A percentile compares a stretch with the other conserved stretches of the same genome.
Conservation (phyloP, 2,888 invertebrate species). For the Rhingia campestris region DNA sequence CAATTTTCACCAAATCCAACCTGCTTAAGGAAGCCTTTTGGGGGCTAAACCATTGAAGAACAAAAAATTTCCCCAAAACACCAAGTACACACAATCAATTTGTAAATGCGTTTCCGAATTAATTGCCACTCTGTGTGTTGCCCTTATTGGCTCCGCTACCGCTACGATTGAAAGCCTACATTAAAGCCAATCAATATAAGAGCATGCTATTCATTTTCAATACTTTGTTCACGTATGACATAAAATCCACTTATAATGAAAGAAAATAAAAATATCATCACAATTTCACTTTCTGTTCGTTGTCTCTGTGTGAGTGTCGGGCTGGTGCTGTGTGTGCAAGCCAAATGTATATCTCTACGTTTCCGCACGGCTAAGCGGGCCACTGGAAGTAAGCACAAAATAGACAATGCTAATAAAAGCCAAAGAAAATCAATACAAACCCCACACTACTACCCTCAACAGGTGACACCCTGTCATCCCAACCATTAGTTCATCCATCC, state of each 20-base stretch:
- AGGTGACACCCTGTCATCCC: slow-evolving; percentile 43
- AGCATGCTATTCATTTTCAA: slow-evolving; percentile 50
- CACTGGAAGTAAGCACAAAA: slow-evolving; percentile 5
- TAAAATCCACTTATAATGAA: slow-evolving; percentile 44
- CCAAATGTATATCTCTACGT: neutral
- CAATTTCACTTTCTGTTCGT: slow-evolving; percentile 62
- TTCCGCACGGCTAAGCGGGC: slow-evolving; percentile 44
- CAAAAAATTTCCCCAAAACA: neutral
- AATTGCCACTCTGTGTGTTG: slow-evolving; percentile 34
- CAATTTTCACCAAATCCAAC: no score
- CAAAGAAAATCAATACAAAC: slow-evolving; percentile 44
- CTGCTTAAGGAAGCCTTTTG: no score
- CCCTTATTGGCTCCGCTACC: slow-evolving; percentile 28
- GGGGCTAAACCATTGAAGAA: slow-evolving; percentile 3
- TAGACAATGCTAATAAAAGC: slow-evolving; percentile 43
- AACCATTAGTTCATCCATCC: slow-evolving; percentile 26
- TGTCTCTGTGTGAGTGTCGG: no score
- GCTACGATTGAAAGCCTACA: slow-evolving; percentile 13
- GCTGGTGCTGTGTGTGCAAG: neutral
- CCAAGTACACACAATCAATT: neutral
- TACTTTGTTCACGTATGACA: slow-evolving; percentile 43
- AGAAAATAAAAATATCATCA: slow-evolving; percentile 23
- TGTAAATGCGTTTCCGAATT: neutral
- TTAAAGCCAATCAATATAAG: slow-evolving; percentile 39
- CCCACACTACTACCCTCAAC: slow-evolving; percentile 55